Base-by-base conservation (phyloP, 2,797 vertebrate genomes). In the Protosalanx chinensis region DNA sequence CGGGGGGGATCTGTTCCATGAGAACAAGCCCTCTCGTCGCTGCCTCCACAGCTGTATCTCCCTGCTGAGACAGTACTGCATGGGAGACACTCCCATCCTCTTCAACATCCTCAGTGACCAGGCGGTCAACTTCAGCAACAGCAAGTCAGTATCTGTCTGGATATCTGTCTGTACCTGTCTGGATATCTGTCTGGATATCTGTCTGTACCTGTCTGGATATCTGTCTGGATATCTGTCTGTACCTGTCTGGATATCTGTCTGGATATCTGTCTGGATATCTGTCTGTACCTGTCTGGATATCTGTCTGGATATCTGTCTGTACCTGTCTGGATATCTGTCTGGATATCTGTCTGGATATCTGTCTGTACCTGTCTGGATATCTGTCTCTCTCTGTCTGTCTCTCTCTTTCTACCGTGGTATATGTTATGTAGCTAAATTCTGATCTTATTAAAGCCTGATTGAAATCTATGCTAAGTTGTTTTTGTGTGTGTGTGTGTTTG, bases 31-130 rank as follows among this genome's bases (percentile, higher is more conserved):
- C 0, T 94, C 96, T 3, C 94, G 97, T 4, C 94, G 93, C 86
- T 95, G 96, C 8, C 78, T 98, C 35, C 92, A 98, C 82, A 90
- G 67, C 1, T 96, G 96, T 83, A 91, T 98, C 68, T 93, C 94
- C 37, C 90, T 94, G 64, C 80, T 99, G 2, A 92, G 98, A 68
- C 91, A 92, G 72, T 95, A 97, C 80, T 99, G 98, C 86, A 98
- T 99, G 97, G 97, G 97, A 20, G 96, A 98, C 76, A 91, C 86
- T 6, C 96, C 97, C 1, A 90, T 99, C 76, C 89, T 90, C 8
- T 99, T 98, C 86, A 95, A 98, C 84, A 92, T 99, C 72, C 81
- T 99, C 78, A 99, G 98, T 74, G 98, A 99, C 77, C 98, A 99
- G 84, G 92, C 93, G 1, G 93, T 98, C 76, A 99, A 99, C 90